phyloP scores from a whole-genome alignment of 2,113 vertebrate genomes.

The Gallinago undulata region DNA sequence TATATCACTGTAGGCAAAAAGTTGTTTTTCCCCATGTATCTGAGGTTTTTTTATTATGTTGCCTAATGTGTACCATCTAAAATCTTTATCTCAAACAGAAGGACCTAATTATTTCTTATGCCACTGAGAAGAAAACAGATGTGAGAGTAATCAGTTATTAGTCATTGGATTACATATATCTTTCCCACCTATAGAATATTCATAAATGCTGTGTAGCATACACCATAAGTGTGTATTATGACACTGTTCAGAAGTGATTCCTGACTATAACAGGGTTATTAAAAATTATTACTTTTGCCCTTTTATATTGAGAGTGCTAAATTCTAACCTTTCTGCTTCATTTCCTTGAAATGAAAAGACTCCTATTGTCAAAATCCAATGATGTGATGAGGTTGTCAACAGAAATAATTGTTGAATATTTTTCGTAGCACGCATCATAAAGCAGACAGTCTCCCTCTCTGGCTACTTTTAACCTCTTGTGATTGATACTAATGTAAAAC shows the following conservation, averaged over 20 bases:
- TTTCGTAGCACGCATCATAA: not conserved
- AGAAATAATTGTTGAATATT: not conserved
- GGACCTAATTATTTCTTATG: not conserved
- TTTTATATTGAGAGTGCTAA: not conserved
- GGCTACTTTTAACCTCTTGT: not conserved
- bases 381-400: not conserved
- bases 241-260: not conserved
- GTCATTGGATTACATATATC: not conserved
- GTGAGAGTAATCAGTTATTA: not conserved
- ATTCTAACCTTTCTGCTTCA: not conserved
- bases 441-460: not conserved
- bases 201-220: not conserved
- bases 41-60: not conserved
- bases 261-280: not conserved
- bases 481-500: not conserved
- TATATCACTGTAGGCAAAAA: not conserved
- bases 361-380: not conserved
- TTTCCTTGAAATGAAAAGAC: not conserved
- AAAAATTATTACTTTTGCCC: not conserved
- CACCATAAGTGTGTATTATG: rapidly evolving
- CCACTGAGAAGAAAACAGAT: not conserved
- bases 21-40: not conserved
- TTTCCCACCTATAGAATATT: not conserved
- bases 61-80: not conserved
- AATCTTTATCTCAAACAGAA: not conserved